Evolutionary conservation across 1,140 invertebrate species (phyloP).

Genomic region (Drosophila sp.): DNA sequence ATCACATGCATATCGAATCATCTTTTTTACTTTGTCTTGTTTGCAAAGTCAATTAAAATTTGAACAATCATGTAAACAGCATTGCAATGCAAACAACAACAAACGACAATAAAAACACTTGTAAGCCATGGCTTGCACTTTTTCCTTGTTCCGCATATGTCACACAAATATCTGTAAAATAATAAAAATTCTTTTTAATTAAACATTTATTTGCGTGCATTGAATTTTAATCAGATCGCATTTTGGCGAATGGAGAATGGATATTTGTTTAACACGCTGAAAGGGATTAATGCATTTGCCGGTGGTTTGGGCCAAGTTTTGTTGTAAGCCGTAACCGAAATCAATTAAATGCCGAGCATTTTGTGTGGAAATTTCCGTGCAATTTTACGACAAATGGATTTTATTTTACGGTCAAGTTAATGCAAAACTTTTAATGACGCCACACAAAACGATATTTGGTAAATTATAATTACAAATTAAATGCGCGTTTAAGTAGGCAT

Average conservation of each 20-base stretch:
- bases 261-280: constrained; percentile 40
- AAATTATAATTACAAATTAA: constrained; percentile 45
- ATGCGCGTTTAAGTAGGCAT: constrained; percentile 35
- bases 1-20: constrained; percentile 13
- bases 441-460: constrained; percentile 24
- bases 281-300: constrained; percentile 49
- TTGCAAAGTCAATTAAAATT: constrained; percentile 74
- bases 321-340: constrained; percentile 19
- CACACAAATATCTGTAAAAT: constrained; percentile 21
- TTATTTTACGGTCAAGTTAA: constrained; percentile 31
- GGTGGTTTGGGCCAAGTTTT: constrained; percentile 15
- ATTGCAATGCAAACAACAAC: constrained; percentile 17
- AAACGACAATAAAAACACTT: constrained; percentile 25
- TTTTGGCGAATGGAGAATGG: constrained; percentile 21
- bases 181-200: constrained; percentile 58
- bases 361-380: constrained; percentile 1
- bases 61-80: constrained; percentile 69
- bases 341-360: constrained; percentile 30
- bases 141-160: constrained; percentile 34
- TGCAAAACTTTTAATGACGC: constrained; percentile 28
- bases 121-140: constrained; percentile 33
- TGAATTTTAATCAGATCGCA: constrained; percentile 69
- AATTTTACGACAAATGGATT: constrained; percentile 16
- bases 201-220: constrained; percentile 70
- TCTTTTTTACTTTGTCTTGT: constrained; percentile 40